Evolutionary conservation across 2,113 vertebrate species (phyloP), one percentile per base, ranked within the genome.

Genomic region (Halichoeres trimaculatus): DNA sequence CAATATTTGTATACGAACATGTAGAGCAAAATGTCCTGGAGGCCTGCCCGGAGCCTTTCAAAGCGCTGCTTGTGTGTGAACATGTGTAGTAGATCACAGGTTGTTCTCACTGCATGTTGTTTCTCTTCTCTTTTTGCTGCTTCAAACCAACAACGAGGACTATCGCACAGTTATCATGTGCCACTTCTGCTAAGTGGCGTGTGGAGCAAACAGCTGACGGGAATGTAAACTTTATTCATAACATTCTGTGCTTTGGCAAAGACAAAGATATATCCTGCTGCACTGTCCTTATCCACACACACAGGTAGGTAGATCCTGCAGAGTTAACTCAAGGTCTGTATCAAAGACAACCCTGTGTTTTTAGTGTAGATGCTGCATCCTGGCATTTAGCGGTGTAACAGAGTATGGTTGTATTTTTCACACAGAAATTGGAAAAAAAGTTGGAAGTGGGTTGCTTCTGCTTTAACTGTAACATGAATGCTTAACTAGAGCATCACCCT

Each of bases 1-100:
- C 50, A 65, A 17, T 78, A 74, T 81, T 81, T 81, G 60, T 74
- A 80, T 68, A 59, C 65, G 60, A 74, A 62, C 65, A 70, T 64
- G 59, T n/a, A 53, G 56, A 40, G 35, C 47, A 57, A 57, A 38
- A 52, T 56, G 60, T 54, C 26, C 68, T 69, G 58, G 48, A 84
- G 43, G 40, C n/a, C 35, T 59, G 68, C 63, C 82, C 52, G 30
- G 45, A 57, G 45, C 30, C 65, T 51, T 64, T 78, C 48, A 67
- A 9, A 56, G 22, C 36, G 9, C 1, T 47, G 34, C 56, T 53
- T 51, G 54, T 53, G 40, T 47, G 19, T 61, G 54, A 58, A 34
- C 53, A 45, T 59, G 36, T 67, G 26, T 50, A 26, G 30, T 30
- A 23, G 35, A 11, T 60, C 24, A 22, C n/a, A 57, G 52, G 19